These are phyloP conservation scores for Neolamprologus hecqui DNA, from an alignment of 2,113 vertebrate species.

Conservation along the genomic window DNA sequence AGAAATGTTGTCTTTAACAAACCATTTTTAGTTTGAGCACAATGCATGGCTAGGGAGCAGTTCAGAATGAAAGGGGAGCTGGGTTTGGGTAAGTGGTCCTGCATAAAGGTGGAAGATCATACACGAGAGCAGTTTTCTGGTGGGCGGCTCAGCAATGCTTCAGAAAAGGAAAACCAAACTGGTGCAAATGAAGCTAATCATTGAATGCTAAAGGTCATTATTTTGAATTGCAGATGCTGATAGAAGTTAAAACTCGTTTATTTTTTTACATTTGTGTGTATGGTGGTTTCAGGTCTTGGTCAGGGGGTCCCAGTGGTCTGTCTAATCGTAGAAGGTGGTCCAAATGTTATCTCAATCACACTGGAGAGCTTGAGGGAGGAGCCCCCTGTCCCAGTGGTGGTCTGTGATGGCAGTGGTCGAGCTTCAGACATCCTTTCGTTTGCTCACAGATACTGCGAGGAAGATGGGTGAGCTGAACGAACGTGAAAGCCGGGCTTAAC, in stretches of 20 bases:
- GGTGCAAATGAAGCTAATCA: not conserved
- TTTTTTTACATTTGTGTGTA: accelerated
- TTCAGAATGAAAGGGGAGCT: not conserved
- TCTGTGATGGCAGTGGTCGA: slow-evolving; percentile 91
- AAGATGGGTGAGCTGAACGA: slow-evolving; percentile 77
- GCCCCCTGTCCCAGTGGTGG: slow-evolving; percentile 88
- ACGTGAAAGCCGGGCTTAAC: accelerated
- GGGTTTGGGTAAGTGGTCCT: too few species aligned
- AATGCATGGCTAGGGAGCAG: not conserved
- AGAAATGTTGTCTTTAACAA: not conserved
- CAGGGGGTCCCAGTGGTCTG: slow-evolving; percentile 94
- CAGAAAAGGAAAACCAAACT: accelerated
- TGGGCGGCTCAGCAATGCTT: accelerated
- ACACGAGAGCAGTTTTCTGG: not conserved
- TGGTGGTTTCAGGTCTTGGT: slow-evolving; percentile 62
- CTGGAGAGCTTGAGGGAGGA: slow-evolving; percentile 90
- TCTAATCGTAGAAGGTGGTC: slow-evolving; percentile 91
- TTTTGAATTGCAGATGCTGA: not conserved
- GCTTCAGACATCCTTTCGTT: slow-evolving; percentile 92
- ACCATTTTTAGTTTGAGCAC: accelerated
- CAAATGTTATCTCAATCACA: slow-evolving; percentile 88
- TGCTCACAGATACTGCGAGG: slow-evolving; percentile 88
- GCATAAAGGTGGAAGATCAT: not conserved
- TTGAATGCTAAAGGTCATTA: too few species aligned
- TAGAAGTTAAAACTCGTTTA: accelerated